A percentile compares a stretch with the other conserved stretches of the same genome.
These are phyloP conservation scores for Criorhina ranunculi DNA, from an alignment of 2,888 invertebrate genomes.

Conservation along the genomic window DNA sequence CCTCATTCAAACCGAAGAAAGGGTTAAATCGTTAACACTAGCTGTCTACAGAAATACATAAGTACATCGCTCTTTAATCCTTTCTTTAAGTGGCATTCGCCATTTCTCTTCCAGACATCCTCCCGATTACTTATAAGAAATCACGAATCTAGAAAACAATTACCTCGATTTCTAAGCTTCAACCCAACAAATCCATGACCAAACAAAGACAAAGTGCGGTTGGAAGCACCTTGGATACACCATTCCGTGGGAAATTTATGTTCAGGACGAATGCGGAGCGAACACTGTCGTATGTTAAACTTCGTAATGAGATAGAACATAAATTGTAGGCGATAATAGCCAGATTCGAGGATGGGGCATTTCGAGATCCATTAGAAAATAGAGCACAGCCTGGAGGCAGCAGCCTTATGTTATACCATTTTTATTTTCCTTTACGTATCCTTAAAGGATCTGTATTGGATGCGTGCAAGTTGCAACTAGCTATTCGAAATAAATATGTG, in stretches of 20 bases:
- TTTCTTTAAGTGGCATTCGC: background rate
- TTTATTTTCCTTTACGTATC: conserved; percentile 5
- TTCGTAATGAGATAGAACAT: conserved; percentile 69
- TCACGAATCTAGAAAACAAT: conserved; percentile 56
- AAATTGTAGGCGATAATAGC: conserved; percentile 70
- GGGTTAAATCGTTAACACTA: conserved; percentile 1
- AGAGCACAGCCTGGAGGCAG: conserved; percentile 34
- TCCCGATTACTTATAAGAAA: background rate
- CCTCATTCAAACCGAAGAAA: conserved; percentile 5
- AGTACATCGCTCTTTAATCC: background rate
- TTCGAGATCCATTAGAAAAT: conserved; percentile 62
- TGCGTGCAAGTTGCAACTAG: too few relatives aligned
- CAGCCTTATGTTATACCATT: conserved; percentile 43
- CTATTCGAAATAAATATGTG: too few relatives aligned
- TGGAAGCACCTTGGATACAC: conserved; percentile 45
- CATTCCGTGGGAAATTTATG: conserved; percentile 51
- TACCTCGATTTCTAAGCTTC: conserved; percentile 30
- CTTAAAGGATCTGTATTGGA: too few relatives aligned
- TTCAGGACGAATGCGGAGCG: conserved; percentile 59
- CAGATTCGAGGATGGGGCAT: conserved; percentile 51
- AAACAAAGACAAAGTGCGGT: conserved; percentile 59
- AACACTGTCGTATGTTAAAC: conserved; percentile 66
- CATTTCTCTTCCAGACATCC: background rate
- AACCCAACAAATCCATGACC: conserved; percentile 28
- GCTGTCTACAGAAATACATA: background rate